Evolutionary conservation across 2,888 invertebrate genomes (phyloP).

Genomic region (Drosophila acutilabella): DNA sequence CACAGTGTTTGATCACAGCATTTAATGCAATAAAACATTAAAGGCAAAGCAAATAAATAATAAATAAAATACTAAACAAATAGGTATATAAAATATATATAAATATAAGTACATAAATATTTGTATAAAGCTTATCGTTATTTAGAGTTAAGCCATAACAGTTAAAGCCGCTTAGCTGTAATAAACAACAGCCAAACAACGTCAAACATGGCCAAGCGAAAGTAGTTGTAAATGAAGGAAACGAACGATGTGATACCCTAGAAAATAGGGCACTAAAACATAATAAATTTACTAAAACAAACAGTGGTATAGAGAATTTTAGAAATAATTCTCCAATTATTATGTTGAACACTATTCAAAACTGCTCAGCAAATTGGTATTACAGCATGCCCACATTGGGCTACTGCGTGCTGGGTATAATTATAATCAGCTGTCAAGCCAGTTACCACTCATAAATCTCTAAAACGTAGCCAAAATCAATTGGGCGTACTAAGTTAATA

Average conservation of each 20-base stretch:
- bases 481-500: slow-evolving; percentile 52
- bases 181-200: slow-evolving; percentile 37
- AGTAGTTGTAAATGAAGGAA: neutral
- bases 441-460: slow-evolving; percentile 63
- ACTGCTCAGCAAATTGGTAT: no score
- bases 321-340: no score
- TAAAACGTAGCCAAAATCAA: slow-evolving; percentile 55
- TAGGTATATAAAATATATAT: slow-evolving; percentile 2
- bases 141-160: slow-evolving; percentile 19
- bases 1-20: neutral
- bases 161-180: slow-evolving; percentile 22
- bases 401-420: slow-evolving; percentile 18
- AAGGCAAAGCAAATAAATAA: slow-evolving; percentile 49
- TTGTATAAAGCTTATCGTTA: slow-evolving; percentile 32
- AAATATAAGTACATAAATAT: slow-evolving; percentile 13
- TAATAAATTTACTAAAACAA: no score
- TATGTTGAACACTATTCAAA: no score
- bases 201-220: slow-evolving; percentile 27
- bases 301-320: no score
- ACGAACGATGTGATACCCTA: slow-evolving; percentile 12
- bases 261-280: neutral
- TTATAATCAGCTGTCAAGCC: slow-evolving; percentile 63
- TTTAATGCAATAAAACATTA: neutral
- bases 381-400: slow-evolving; percentile 3
- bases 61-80: slow-evolving; percentile 8